Conservation (phyloP, 2,113 vertebrate species). For the Cyanistes caeruleus region DNA sequence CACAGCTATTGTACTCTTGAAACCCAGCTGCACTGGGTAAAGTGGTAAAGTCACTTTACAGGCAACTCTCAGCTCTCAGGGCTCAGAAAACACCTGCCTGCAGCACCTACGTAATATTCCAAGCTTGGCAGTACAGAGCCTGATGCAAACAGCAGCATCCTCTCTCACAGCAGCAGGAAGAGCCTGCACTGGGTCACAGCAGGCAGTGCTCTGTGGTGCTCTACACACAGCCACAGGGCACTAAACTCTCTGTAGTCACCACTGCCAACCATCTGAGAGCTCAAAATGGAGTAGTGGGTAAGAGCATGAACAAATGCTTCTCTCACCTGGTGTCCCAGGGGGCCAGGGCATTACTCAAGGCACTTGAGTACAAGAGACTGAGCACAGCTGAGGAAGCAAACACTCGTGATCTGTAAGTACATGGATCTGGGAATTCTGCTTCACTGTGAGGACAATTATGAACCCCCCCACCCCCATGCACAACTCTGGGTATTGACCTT, state of each 20-base stretch:
- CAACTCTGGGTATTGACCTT: background rate
- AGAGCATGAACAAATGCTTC: background rate
- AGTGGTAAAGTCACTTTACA: background rate
- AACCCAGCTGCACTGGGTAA: background rate
- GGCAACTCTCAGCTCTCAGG: background rate
- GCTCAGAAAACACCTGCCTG: background rate
- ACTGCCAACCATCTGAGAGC: background rate
- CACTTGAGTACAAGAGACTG: background rate
- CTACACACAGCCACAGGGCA: background rate
- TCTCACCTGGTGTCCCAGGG: background rate
- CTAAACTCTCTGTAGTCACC: background rate
- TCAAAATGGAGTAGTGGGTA: background rate
- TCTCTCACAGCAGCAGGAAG: background rate
- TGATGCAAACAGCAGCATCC: background rate
- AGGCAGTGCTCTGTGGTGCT: background rate
- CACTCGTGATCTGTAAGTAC: background rate
- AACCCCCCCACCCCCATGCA: fast-evolving
- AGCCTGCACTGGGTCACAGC: background rate
- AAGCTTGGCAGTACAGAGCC: background rate
- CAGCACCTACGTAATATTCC: background rate
- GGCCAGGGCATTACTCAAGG: background rate
- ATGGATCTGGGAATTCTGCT: background rate
- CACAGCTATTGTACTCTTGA: background rate
- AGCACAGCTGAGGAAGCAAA: background rate
- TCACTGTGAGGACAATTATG: fast-evolving